Evolutionary conservation across 1,140 invertebrate genomes (phyloP).

Genomic region (Coenobita brevimanus): DNA sequence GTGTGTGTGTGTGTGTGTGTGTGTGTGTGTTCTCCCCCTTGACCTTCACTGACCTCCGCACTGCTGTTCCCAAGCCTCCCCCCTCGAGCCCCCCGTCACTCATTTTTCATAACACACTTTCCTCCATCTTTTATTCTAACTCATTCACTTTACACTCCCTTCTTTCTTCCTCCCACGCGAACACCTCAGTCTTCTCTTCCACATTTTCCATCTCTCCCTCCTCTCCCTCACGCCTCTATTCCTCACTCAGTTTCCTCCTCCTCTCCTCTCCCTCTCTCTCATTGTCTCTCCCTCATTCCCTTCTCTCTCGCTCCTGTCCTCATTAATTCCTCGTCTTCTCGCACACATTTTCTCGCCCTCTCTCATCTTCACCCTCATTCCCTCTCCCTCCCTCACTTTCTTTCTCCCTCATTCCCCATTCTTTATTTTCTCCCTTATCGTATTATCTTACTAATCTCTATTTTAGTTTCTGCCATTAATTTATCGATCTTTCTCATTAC

Average conservation of each 20-base stretch:
- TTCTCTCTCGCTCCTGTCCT: neutral
- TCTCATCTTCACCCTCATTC: too few species aligned
- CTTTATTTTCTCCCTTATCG: too few species aligned
- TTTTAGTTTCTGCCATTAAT: too few species aligned
- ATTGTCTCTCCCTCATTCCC: neutral
- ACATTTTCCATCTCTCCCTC: neutral
- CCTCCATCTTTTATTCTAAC: neutral
- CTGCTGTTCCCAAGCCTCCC: too few species aligned
- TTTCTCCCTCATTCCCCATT: too few species aligned
- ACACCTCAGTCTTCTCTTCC: neutral
- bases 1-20: too few species aligned
- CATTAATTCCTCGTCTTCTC: neutral
- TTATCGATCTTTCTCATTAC: too few species aligned
- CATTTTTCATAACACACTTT: neutral
- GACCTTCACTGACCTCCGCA: too few species aligned
- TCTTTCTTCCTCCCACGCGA: neutral
- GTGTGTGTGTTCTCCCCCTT: too few species aligned
- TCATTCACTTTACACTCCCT: neutral
- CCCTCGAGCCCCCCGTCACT: too few species aligned
- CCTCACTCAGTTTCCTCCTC: neutral
- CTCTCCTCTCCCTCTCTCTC: neutral
- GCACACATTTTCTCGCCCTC: neutral
- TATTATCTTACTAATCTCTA: too few species aligned
- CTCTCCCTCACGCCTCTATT: neutral
- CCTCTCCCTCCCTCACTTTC: too few species aligned